Base-by-base conservation (phyloP, 2,888 invertebrate genomes). In the Schizaphis graminum region DNA sequence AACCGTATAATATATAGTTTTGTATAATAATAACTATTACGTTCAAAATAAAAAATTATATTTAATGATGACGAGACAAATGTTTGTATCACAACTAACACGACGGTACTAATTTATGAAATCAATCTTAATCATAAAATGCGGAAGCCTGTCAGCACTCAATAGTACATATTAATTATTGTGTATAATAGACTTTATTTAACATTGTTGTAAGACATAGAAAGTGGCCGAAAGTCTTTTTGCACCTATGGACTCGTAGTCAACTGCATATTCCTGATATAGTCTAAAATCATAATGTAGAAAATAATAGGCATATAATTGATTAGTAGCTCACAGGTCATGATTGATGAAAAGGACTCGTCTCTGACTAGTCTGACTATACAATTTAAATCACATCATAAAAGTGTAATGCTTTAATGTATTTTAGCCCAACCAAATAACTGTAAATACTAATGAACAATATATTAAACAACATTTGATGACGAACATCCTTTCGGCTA, bases 91-190 rank as follows among this genome's bases (percentile, higher is more conserved):
- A 24, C 5, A 3, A 16, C 53, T 53, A 53, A 53, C 53, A 21
- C 5, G 35, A 35, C 21, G 8, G 8, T 77, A 28, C 35, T 53
- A 21, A 56, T 41, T n/a, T 41, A 41, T 35, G 13, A 88, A 49
- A 89, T 89, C 88, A 56, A 89, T 89, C 56, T 56, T 89, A 89
- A 89, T 56, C 41, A 89, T 13, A 41, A n/a, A 35, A 89, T 26
- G 3, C 35, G 41, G 13, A 49, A 41, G 10, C 56, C 41, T 56
- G 56, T 41, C 88, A 24, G 26, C 56, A 16, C 35, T 49, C 11
- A 26, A 56, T 56, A n/a, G 35, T 56, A 89, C 26, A 24, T 41
- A n/a, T n/a, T n/a, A 24, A 56, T 56, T 56, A 26, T 26, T n/a
- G 26, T n/a, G 21, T 8, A 49, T 89, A 26, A 56, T 35, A 8